Evolutionary conservation across 1,140 invertebrate genomes (phyloP).

Genomic region (Sinonovacula constricta): DNA sequence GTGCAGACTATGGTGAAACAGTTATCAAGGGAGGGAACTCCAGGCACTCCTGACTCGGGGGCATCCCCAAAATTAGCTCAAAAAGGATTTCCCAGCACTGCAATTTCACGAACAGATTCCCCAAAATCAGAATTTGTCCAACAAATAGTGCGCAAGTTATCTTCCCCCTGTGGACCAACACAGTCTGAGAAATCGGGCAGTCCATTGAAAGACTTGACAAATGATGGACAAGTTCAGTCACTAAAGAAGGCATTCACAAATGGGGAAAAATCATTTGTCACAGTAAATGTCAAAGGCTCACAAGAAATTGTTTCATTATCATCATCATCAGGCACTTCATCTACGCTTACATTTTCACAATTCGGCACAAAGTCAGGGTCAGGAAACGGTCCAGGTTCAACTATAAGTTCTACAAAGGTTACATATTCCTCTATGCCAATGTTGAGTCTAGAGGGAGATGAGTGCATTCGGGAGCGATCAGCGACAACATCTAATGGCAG

Average conservation of each 20-base stretch:
- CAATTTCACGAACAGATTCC: slow-evolving; percentile 59
- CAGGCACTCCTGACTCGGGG: slow-evolving; percentile 63
- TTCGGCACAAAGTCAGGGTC: slow-evolving; percentile 35
- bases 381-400: slow-evolving; percentile 59
- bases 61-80: slow-evolving; percentile 52
- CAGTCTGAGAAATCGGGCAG: slow-evolving; percentile 40
- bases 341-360: slow-evolving; percentile 50
- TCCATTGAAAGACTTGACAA: slow-evolving; percentile 70
- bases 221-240: slow-evolving; percentile 66
- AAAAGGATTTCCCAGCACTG: slow-evolving; percentile 36
- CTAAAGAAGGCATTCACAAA: slow-evolving; percentile 62
- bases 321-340: slow-evolving; percentile 49
- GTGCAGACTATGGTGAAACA: slow-evolving; percentile 68
- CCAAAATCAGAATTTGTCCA: slow-evolving; percentile 70
- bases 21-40: slow-evolving; percentile 70
- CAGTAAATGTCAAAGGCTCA: slow-evolving; percentile 34
- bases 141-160: slow-evolving; percentile 66
- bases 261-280: slow-evolving; percentile 57
- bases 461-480: slow-evolving; percentile 51
- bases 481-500: slow-evolving; percentile 52
- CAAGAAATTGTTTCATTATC: slow-evolving; percentile 36
- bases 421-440: slow-evolving; percentile 67
- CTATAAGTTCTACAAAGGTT: slow-evolving; percentile 53
- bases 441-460: slow-evolving; percentile 55
- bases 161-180: slow-evolving; percentile 61